These are phyloP conservation scores for Zonitis immaculata DNA, from an alignment of 2,888 invertebrate genomes.

Conservation along the genomic window DNA sequence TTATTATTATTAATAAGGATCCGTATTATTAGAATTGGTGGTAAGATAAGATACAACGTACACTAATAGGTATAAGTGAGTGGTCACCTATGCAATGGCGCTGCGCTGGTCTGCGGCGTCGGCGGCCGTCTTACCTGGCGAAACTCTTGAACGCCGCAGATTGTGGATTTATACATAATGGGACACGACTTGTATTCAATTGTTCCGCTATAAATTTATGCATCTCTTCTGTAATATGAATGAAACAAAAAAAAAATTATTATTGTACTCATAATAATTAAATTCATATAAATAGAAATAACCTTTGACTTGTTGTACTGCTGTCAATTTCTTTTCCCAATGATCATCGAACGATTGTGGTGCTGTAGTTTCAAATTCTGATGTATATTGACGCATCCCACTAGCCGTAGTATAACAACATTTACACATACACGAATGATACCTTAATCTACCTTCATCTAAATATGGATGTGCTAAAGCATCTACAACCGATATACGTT, in stretches of 20 bases:
- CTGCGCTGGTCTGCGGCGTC: slow-evolving; percentile 47
- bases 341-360: slow-evolving; percentile 89
- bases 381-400: slow-evolving; percentile 79
- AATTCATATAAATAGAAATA: too few relatives aligned
- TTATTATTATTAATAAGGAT: too few relatives aligned
- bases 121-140: slow-evolving; percentile 84
- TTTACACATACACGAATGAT: slow-evolving; percentile 99
- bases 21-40: too few relatives aligned
- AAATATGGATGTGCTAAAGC: slow-evolving; percentile 96
- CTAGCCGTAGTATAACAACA: slow-evolving; percentile 85
- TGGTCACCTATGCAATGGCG: slow-evolving; percentile 53
- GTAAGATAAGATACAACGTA: too few relatives aligned
- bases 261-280: slow-evolving; percentile 3
- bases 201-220: slow-evolving; percentile 98
- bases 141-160: slow-evolving; percentile 99
- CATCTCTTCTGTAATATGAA: slow-evolving; percentile 81
- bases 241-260: slow-evolving; percentile 12
- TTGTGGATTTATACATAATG: slow-evolving; percentile 99
- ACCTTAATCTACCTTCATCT: slow-evolving; percentile 95
- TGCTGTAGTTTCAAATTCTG: slow-evolving; percentile 90
- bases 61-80: slow-evolving; percentile 45
- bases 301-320: slow-evolving; percentile 95
- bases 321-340: slow-evolving; percentile 93
- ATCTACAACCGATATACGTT: slow-evolving; percentile 90
- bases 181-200: slow-evolving; percentile 90